Evolutionary conservation across 2,888 invertebrate genomes (phyloP), one percentile per base, ranked within the genome.

Genomic region (Metacarcinus magister): DNA sequence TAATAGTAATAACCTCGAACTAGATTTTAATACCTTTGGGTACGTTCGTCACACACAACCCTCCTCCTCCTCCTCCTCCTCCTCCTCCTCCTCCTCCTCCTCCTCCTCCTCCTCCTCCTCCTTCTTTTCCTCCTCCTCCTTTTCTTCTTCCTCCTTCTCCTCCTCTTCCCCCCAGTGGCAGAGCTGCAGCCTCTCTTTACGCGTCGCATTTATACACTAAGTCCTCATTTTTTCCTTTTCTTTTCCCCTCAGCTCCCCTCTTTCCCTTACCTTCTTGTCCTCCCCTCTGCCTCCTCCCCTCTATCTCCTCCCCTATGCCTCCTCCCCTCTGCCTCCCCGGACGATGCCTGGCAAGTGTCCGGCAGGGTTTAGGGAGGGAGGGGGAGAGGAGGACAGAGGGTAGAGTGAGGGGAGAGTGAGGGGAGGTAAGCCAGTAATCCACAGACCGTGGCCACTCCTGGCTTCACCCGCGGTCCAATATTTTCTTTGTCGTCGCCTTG

Each of bases 341-440:
- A 8, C 23, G 13, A 39, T 32, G 75, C 93, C 92, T 93, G 93
- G 28, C 93, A 93, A 93, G 93, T 94, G 93, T 28, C 19, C 19
- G 46, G 93, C 54, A 39, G 32, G 5, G 44, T 23, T 28, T 16
- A 0, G 93, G 93, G 54, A 54, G 32, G 60, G n/a, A 0, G 54
- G 32, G 43, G 60, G 93, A 46, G 32, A 32, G 67, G 3, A 32
- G 39, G 93, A 32, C 28, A 48, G 92, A 46, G 46, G n/a, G 28
- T 2, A 16, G n/a, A 23, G 54, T 1, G 54, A n/a, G 39, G 28
- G 39, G 54, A 23, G n/a, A 43, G 43, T n/a, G 39, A 46, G 92
- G 92, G 92, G 28, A 13, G 67, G 39, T 93, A 93, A 93, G 93
- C 93, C 93, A 93, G 93, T 93, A 93, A 93, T 93, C 93, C 93